Base-by-base conservation (phyloP, 2,797 vertebrate genomes). In the Borostomias antarcticus region DNA sequence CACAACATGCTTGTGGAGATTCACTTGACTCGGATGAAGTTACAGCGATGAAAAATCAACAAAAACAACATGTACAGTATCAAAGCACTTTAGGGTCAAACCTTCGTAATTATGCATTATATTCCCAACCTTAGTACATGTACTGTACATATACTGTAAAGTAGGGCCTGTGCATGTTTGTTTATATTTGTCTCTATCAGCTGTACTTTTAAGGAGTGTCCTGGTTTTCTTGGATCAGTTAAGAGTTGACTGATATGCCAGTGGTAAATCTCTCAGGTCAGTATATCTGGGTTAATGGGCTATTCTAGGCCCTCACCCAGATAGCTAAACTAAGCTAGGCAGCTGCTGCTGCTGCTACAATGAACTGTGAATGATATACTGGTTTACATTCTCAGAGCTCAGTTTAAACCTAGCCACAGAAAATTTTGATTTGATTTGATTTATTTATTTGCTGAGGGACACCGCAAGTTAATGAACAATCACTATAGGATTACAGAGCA, bases 261-360 rank as follows among this genome's bases (percentile, higher is more conserved):
- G 71, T 80, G 77, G 74, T 85, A 79, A 23, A 70, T 66, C 62
- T 83, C 82, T 57, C 67, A 66, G 88, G 82, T 86, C 87, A 88
- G 81, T 82, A 88, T 85, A 89, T 85, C 85, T 87, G 84, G 87
- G 88, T 83, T 84, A 88, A 82, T 86, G 85, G 76, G 81, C 88
- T 91, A 90, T 88, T 89, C 84, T 82, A 70, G 79, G 86, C 84
- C 71, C 78, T 86, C 81, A 82, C 83, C 79, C 87, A 83, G 85
- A 85, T 80, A 84, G 76, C 70, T 80, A 73, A 83, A 84, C 83
- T 66, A 68, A 86, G 82, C 83, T 86, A 73, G 82, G 72, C 87
- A 88, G 84, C 88, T 81, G 90, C 77, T 78, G 84, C 88, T 81
- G 90, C 77, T 78, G 76, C 64, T 74, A 74, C 79, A 70, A 62